phyloP scores from a whole-genome alignment of 2,113 vertebrate genomes.

The Strigops habroptila region DNA sequence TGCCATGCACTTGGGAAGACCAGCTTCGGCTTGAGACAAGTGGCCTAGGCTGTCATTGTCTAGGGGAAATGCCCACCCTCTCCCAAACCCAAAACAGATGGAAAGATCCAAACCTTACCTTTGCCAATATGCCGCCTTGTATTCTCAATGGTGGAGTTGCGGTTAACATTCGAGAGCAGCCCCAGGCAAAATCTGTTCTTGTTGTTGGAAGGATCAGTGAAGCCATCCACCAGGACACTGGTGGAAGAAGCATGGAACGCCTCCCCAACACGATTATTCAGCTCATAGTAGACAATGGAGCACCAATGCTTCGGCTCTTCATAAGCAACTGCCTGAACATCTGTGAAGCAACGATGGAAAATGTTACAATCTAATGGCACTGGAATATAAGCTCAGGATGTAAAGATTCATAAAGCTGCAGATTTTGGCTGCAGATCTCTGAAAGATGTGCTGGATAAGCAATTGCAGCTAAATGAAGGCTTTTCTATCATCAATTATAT shows the following conservation, averaged over 20 bases:
- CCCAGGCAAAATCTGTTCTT: conserved; percentile 98
- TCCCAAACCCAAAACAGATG: rapidly evolving
- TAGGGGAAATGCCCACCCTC: rapidly evolving
- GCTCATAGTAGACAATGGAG: conserved; percentile 99
- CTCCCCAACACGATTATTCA: conserved; percentile 96
- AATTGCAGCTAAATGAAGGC: background rate
- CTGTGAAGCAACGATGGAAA: conserved; percentile 74
- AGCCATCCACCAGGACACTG: conserved; percentile 95
- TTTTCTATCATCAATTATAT: background rate
- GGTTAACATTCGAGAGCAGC: conserved; percentile 97
- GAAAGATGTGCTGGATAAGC: background rate
- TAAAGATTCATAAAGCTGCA: background rate
- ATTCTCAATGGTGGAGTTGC: conserved; percentile 99
- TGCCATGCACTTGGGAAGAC: background rate
- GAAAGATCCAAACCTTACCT: conserved; percentile 71
- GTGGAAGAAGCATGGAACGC: conserved; percentile 97
- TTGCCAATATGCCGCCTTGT: conserved; percentile 96
- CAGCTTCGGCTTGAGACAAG: background rate
- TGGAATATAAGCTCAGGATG: background rate
- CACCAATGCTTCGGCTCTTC: conserved; percentile 99
- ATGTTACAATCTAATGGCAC: background rate
- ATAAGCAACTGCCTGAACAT: conserved; percentile 96
- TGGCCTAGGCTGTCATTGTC: rapidly evolving
- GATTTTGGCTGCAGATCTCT: background rate
- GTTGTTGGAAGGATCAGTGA: conserved; percentile 98